Base-by-base conservation (phyloP, 2,888 invertebrate genomes). In the Chrysodeixis includens region DNA sequence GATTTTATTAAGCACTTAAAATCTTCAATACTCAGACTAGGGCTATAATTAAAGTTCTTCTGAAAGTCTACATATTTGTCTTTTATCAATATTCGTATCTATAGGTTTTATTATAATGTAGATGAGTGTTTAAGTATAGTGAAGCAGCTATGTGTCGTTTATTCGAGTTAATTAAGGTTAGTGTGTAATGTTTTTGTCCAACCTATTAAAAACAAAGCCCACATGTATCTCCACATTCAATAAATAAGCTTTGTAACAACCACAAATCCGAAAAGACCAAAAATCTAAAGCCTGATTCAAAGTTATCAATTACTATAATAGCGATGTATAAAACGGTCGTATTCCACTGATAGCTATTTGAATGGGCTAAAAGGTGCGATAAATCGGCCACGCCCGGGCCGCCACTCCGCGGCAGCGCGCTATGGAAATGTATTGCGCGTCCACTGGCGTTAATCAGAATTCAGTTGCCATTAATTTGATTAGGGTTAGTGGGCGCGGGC, bases 401-500 rank as follows among this genome's bases (percentile, higher is more conserved):
- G 66, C 66, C 66, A 59, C 59, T 57, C 67, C 71, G 68, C 78
- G 78, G 74, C 75, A 63, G 76, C 69, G 62, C 71, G 82, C 88
- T 90, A 89, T 92, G 92, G 90, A 92, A 93, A 93, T 92, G 90
- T 92, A 93, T 92, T 85, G 86, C 85, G 82, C 81, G 81, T 83
- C 81, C 83, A 80, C 83, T 80, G 84, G 91, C 88, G 94, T 94
- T 95, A 95, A 95, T 95, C 95, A 95, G 92, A 89, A 93, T 90
- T 91, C 90, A 90, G 91, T 88, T 88, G 89, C 93, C 93, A 94
- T 95, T 94, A 93, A 93, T 95, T 94, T 95, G 94, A 95, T 95
- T 95, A 94, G 94, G 95, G 95, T 95, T 95, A 94, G 90, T 94
- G 93, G 94, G 94, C 92, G 93, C 89, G 92, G 94, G 92, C 74